Percentiles rank a stretch among this genome's conserved stretches.
Evolutionary conservation across 2,113 vertebrate genomes (phyloP).

Genomic region (Caracal caracal): DNA sequence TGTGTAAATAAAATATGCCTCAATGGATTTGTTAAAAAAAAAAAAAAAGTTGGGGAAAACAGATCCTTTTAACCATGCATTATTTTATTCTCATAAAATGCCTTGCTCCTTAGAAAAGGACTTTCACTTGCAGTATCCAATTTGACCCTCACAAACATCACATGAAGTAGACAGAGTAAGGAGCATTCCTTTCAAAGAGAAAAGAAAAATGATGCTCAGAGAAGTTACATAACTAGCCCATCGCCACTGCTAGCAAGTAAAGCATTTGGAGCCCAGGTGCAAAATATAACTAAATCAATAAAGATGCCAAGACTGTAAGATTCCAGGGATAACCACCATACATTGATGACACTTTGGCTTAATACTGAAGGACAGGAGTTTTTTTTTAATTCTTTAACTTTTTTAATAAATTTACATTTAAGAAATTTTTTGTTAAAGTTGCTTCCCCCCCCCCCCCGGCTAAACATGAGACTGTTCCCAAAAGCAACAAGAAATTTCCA

Average conservation of each 20-base stretch:
- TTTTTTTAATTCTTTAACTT: constrained; percentile 2
- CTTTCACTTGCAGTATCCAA: neutral
- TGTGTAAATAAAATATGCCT: neutral
- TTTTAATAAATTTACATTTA: neutral
- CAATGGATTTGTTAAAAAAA: neutral
- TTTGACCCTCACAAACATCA: neutral
- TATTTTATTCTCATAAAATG: constrained; percentile 28
- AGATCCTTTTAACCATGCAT: neutral
- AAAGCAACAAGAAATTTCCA: constrained; percentile 11
- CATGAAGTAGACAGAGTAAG: neutral
- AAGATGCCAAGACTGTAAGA: neutral
- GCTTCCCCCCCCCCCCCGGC: neutral
- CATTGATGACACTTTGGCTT: neutral
- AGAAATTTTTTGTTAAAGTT: neutral
- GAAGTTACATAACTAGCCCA: neutral
- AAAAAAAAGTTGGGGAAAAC: neutral
- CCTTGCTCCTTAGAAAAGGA: neutral
- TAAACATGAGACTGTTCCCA: constrained; percentile 17
- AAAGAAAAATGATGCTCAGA: neutral
- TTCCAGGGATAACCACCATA: neutral
- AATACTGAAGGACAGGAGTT: neutral
- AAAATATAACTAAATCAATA: neutral
- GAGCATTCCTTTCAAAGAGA: neutral
- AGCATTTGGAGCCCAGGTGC: neutral
- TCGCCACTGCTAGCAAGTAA: neutral